Conservation (phyloP, 2,113 vertebrate genomes). For the Origma solitaria region DNA sequence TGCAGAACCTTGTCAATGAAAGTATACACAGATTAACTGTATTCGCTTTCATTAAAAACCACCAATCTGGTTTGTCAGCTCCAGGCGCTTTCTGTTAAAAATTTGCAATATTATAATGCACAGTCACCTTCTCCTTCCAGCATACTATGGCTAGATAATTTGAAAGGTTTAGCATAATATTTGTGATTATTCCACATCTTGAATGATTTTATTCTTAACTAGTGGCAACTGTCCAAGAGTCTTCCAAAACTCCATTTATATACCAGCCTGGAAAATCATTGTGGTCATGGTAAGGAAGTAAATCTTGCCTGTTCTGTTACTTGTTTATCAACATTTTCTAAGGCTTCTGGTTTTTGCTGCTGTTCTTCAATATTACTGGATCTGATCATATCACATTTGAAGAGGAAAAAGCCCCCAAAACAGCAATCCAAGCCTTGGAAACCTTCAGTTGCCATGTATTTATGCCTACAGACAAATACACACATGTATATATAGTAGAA, state of each 20-base stretch:
- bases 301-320: not conserved
- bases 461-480: not conserved
- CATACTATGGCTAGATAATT: not conserved
- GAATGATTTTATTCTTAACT: not conserved
- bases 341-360: not conserved
- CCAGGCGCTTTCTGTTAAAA: not conserved
- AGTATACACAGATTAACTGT: constrained; percentile 49
- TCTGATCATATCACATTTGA: not conserved
- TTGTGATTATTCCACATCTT: not conserved
- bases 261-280: not conserved
- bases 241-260: not conserved
- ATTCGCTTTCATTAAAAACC: constrained; percentile 39
- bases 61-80: constrained; percentile 44
- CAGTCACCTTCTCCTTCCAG: not conserved
- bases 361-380: not conserved
- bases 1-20: constrained; percentile 55
- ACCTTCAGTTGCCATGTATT: not conserved
- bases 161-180: not conserved
- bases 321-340: not conserved
- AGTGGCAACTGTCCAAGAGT: not conserved
- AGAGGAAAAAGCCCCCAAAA: not conserved
- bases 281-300: not conserved
- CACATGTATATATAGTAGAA: not conserved
- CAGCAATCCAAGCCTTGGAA: not conserved
- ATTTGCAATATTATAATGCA: not conserved